Base-by-base conservation (phyloP, 2,888 invertebrate genomes). In the Hecatera dysodea region DNA sequence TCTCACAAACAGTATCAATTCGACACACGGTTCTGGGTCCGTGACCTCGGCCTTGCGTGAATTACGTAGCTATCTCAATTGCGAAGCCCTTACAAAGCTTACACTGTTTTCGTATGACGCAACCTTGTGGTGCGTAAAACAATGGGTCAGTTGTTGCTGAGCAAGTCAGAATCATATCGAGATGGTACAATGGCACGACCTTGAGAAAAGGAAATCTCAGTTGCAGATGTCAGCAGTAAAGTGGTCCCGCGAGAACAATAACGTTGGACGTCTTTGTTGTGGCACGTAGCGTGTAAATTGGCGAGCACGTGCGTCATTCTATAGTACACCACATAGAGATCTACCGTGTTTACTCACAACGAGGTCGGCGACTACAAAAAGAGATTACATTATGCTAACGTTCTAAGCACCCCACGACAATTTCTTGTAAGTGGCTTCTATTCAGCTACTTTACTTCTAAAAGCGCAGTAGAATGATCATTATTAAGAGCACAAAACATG, bases 271-370 rank as follows among this genome's bases (percentile, higher is more conserved):
- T 87, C 88, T 89, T 93, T 92, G 92, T 93, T 85, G 82, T 64
- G 87, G 84, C 91, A 90, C 90, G 91, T 89, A 89, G 84, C 87
- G 88, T 89, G 89, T 84, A 89, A 90, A 92, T 90, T 87, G 88
- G 76, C 81, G 81, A 86, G 84, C 91, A 92, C 89, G 90, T 91
- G 91, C 90, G 88, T 89, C 80, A 84, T 72, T 73, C 61, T 64
- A 64, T 74, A 80, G 75, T 73, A 78, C 75, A 75, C 36, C 72
- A 69, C 76, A 80, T 70, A 70, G 73, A 76, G 67, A 65, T 72
- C 67, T 66, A 71, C 78, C 78, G 67, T 85, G 86, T 88, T 86
- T 88, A 88, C 88, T 81, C 80, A 83, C 80, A 80, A 75, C 82
- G 86, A 87, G 89, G 85, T 88, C 89, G 87, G 83, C 83, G 76